These are phyloP conservation scores for Cyclina sinensis DNA, from an alignment of 1,140 invertebrate genomes.

Conservation along the genomic window DNA sequence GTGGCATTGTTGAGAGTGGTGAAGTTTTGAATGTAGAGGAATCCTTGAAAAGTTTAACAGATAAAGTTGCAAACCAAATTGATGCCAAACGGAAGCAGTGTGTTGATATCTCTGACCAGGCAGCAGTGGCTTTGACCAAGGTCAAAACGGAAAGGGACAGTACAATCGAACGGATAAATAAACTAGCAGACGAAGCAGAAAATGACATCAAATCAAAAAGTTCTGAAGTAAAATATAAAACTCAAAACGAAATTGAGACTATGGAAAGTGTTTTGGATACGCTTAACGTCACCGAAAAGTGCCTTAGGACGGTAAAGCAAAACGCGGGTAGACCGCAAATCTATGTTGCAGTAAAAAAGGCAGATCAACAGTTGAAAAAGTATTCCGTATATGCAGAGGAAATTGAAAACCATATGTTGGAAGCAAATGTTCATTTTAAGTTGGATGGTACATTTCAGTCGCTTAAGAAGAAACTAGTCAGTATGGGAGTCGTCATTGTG, in stretches of 20 bases:
- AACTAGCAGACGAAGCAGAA: slow-evolving; percentile 25
- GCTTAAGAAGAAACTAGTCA: not conserved
- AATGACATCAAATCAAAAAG: not conserved
- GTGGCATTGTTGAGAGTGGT: not conserved
- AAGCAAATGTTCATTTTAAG: slow-evolving; percentile 21
- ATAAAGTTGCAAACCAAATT: not conserved
- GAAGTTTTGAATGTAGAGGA: not conserved
- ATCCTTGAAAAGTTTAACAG: not conserved
- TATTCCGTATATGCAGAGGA: slow-evolving; percentile 24
- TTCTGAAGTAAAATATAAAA: not conserved
- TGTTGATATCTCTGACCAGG: slow-evolving; percentile 1
- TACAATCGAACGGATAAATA: not conserved
- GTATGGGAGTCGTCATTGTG: not conserved
- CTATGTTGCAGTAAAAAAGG: slow-evolving; percentile 16
- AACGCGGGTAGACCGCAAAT: not conserved
- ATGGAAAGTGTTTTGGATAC: not conserved
- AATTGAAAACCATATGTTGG: not conserved
- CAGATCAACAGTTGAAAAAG: not conserved
- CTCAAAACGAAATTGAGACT: slow-evolving; percentile 3
- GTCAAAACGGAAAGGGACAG: slow-evolving; percentile 6
- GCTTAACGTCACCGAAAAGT: not conserved
- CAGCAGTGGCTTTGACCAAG: not conserved
- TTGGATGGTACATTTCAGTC: not conserved
- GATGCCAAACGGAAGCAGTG: not conserved
- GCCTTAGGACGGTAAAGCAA: not conserved